phyloP scores from a whole-genome alignment of 2,113 vertebrate species.

The Butorides virescens region DNA sequence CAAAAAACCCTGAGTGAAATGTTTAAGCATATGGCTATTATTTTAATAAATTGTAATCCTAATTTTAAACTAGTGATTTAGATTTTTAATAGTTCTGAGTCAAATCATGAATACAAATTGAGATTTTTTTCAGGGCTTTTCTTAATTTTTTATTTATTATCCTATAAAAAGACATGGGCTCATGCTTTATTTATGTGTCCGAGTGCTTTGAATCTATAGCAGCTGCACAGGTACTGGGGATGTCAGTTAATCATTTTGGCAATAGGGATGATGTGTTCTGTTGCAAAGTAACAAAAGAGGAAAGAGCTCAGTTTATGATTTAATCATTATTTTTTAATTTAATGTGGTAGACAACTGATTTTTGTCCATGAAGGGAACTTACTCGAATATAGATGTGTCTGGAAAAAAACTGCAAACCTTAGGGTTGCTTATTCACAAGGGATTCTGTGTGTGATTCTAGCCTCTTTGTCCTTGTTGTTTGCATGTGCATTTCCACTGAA shows the following conservation, averaged over 20 bases:
- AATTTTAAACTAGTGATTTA: background rate
- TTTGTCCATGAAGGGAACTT: background rate
- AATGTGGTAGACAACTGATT: accelerated
- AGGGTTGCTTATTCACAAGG: background rate
- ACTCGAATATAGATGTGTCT: background rate
- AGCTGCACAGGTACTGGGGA: background rate
- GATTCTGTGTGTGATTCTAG: background rate
- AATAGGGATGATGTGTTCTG: background rate
- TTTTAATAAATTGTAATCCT: background rate
- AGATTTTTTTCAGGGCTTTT: background rate
- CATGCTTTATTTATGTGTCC: background rate
- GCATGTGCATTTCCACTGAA: background rate
- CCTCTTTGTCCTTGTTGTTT: background rate
- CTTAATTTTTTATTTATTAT: background rate
- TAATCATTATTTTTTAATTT: background rate
- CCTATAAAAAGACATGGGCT: background rate
- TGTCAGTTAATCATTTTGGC: background rate
- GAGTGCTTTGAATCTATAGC: background rate
- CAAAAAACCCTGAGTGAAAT: background rate
- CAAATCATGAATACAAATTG: background rate
- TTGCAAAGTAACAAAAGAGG: background rate
- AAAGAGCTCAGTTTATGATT: background rate
- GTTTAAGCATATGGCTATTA: background rate
- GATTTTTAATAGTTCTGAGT: background rate
- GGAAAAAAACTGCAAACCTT: background rate